Percentiles rank a stretch among this genome's conserved stretches.
Evolutionary conservation across 1,140 invertebrate species (phyloP).

Genomic region (Hydropsyche tenuis): DNA sequence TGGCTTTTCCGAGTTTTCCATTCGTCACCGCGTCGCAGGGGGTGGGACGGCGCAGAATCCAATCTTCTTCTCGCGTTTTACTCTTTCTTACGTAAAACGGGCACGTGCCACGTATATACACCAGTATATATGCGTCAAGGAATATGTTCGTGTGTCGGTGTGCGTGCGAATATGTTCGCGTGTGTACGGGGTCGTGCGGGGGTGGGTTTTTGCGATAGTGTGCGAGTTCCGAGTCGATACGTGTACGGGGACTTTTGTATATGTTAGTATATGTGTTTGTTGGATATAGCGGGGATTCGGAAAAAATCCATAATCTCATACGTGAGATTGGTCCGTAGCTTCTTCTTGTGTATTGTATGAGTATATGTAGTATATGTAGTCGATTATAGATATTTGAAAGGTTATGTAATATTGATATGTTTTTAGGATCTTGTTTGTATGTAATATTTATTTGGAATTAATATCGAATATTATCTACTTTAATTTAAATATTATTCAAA

Average conservation of each 20-base stretch:
- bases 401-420: no score
- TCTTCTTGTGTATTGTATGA: no score
- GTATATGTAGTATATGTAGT: no score
- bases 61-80: slow-evolving; percentile 49
- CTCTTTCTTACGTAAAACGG: slow-evolving; percentile 40
- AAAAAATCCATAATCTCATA: slow-evolving; percentile 1
- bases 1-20: slow-evolving; percentile 47
- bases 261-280: no score
- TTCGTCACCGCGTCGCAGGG: slow-evolving; percentile 31
- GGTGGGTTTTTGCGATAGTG: neutral
- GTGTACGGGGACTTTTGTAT: neutral
- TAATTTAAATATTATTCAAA: no score
- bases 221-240: neutral
- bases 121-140: neutral
- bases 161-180: no score
- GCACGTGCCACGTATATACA: slow-evolving; percentile 16
- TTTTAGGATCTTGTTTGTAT: no score
- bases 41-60: slow-evolving; percentile 43
- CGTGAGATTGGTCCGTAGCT: no score
- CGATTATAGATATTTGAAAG: no score
- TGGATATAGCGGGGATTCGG: neutral
- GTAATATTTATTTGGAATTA: no score
- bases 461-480: no score
- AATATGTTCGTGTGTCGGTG: no score
- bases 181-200: neutral